Percentiles rank a stretch among this genome's conserved stretches.
Evolutionary conservation across 37 sponge, comb jelly and placozoan genomes (phyloP).

Genomic region (Corticium candelabrum): DNA sequence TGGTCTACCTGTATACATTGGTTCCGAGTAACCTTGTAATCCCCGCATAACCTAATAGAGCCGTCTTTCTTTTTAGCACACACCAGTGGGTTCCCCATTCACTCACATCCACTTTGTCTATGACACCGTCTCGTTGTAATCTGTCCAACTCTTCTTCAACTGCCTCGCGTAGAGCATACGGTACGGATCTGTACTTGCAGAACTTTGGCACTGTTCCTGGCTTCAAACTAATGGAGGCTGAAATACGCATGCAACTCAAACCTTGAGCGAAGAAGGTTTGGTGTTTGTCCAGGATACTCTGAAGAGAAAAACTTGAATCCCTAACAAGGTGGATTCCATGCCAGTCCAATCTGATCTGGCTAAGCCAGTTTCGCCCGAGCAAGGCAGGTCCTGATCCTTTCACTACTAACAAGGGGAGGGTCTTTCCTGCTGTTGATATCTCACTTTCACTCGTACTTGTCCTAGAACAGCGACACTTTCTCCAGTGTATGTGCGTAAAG

Average conservation of each 20-base stretch:
- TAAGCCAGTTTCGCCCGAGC: constrained; percentile 20
- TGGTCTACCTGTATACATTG: neutral
- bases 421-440: no score
- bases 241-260: no score
- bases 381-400: constrained; percentile 10
- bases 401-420: no score
- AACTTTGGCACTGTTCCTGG: constrained; percentile 8
- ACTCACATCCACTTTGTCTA: neutral
- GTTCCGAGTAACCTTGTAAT: neutral
- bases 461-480: no score
- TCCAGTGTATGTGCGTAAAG: no score
- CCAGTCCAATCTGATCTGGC: neutral
- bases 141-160: neutral
- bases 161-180: neutral
- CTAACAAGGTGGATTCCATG: neutral
- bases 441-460: no score
- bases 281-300: no score
- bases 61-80: neutral
- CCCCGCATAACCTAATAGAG: neutral
- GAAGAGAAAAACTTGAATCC: no score
- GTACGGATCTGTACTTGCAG: no score
- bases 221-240: constrained; percentile 9
- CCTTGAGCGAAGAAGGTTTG: no score
- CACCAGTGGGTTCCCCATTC: neutral
- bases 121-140: neutral